phyloP scores from a whole-genome alignment of 2,888 invertebrate species.

The Agrilus cyanescens region DNA sequence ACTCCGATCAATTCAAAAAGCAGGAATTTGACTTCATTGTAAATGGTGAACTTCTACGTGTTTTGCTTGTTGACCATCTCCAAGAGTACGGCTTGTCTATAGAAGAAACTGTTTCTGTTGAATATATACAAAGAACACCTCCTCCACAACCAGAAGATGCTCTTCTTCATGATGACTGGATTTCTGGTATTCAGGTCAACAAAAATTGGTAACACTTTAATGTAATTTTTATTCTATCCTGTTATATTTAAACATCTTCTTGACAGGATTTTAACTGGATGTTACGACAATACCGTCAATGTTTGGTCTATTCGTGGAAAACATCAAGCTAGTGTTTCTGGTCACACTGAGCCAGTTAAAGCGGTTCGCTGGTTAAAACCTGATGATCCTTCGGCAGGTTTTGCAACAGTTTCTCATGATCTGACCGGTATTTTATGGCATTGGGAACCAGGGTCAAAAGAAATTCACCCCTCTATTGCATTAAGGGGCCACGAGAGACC shows the following conservation, averaged over 20 bases:
- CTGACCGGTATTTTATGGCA: slow-evolving; percentile 85
- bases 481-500: slow-evolving; percentile 88
- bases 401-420: slow-evolving; percentile 77
- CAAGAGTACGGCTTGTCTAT: slow-evolving; percentile 62
- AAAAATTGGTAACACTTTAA: slow-evolving; percentile 47
- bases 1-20: slow-evolving; percentile 27
- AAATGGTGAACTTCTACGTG: slow-evolving; percentile 67
- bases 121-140: slow-evolving; percentile 83
- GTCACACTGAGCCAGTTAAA: slow-evolving; percentile 80
- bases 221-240: slow-evolving; percentile 16
- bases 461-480: slow-evolving; percentile 65
- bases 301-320: slow-evolving; percentile 82
- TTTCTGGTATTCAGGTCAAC: slow-evolving; percentile 68
- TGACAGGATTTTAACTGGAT: slow-evolving; percentile 77
- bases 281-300: slow-evolving; percentile 86
- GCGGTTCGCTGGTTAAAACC: slow-evolving; percentile 76
- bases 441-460: slow-evolving; percentile 63
- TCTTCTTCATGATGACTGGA: slow-evolving; percentile 95
- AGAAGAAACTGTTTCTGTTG: slow-evolving; percentile 78
- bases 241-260: slow-evolving; percentile 4
- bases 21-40: slow-evolving; percentile 83
- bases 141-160: slow-evolving; percentile 89
- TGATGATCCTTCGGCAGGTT: slow-evolving; percentile 39
- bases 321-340: slow-evolving; percentile 71
- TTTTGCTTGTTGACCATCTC: slow-evolving; percentile 61